These are phyloP conservation scores for Echeneis naucrates DNA, from an alignment of 2,797 vertebrate genomes.

Conservation along the genomic window DNA sequence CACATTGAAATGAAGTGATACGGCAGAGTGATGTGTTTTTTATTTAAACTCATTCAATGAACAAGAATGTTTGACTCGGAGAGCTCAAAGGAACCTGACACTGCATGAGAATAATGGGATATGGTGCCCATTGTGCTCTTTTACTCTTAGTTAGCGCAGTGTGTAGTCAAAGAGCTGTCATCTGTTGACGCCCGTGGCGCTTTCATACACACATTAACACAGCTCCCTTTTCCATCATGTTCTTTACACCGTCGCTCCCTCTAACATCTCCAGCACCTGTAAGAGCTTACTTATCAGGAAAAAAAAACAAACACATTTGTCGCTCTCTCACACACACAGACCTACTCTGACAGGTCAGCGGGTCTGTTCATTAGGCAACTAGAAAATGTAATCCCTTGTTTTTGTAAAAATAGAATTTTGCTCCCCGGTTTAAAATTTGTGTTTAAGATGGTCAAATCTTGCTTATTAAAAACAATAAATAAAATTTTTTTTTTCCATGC, in stretches of 20 bases:
- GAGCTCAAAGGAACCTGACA: background rate
- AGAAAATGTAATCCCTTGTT: conserved; percentile 1
- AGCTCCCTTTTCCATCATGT: conserved; percentile 11
- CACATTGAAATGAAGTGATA: background rate
- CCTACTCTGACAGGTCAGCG: conserved; percentile 27
- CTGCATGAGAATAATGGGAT: background rate
- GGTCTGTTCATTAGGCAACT: conserved; percentile 42
- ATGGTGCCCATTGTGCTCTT: background rate
- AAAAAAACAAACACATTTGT: conserved; percentile 20
- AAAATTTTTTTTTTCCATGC: conserved; percentile 5
- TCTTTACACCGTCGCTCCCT: conserved; percentile 26
- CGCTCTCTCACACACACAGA: conserved; percentile 16
- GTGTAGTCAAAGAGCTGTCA: conserved; percentile 34
- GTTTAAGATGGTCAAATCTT: background rate
- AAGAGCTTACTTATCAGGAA: conserved; percentile 52
- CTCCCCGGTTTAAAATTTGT: background rate
- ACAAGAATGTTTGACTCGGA: background rate
- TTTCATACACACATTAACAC: conserved; percentile 26
- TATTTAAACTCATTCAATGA: background rate
- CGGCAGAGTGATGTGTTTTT: background rate
- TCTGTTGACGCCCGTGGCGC: conserved; percentile 11
- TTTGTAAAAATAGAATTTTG: conserved; percentile 11
- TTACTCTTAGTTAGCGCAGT: background rate
- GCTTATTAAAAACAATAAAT: too few species aligned
- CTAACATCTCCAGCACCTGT: conserved; percentile 71